Base-by-base conservation (phyloP, 2,888 invertebrate genomes). In the Anoncus sp. region DNA sequence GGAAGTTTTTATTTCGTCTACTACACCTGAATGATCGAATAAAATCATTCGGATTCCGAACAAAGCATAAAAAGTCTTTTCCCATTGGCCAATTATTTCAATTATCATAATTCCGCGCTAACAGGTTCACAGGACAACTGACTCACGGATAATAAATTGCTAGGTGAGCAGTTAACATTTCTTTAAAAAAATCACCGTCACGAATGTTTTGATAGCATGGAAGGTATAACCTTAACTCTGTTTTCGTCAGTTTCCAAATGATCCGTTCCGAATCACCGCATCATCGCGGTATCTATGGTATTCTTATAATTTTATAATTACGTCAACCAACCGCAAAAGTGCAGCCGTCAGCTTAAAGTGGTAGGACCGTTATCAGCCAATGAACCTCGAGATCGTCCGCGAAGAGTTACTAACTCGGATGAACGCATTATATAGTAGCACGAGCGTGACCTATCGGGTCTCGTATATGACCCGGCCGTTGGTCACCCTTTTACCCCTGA, bases 401-500 rank as follows among this genome's bases (percentile, higher is more conserved):
- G 72, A 57, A 73, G 65, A 65, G 72, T 73, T 65, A 55, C n/a
- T n/a, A 65, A 62, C 63, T 55, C 35, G 35, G 55, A 57, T 55
- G 63, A 73, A 24, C 14, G 65, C 55, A 57, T 65, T 49, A 31
- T n/a, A 62, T 40, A 24, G 62, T 45, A 65, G 65, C 55, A 57
- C 12, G 45, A 24, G 27, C 22, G 60, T 31, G 65, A 53, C 38
- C 45, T n/a, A 76, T 71, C 60, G 53, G 53, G 47, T 63, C 65
- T 60, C 66, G 63, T 71, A 65, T 38, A 10, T 71, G 71, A 76
- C 76, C 51, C 14, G 62, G 22, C 60, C 60, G 65, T 45, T 51
- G 45, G 38, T 66, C 38, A 49, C 55, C 67, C 67, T 67, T 72
- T 77, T 62, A 63, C 55, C 60, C 67, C 47, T 67, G 72, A 77